phyloP scores from a whole-genome alignment of 2,888 invertebrate genomes.

The Syritta pipiens region DNA sequence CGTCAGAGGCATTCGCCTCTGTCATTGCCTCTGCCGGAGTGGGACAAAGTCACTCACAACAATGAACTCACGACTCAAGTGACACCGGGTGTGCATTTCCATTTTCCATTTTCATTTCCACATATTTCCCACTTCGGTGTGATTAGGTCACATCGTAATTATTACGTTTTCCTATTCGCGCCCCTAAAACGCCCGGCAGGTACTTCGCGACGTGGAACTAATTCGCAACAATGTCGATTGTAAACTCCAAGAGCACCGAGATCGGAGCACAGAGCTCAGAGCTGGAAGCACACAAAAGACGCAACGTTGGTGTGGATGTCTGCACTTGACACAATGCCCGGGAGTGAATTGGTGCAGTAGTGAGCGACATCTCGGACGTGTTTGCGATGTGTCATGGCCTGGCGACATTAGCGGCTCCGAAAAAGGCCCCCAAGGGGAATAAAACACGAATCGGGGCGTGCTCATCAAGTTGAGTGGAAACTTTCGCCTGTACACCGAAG shows the following conservation, averaged over 20 bases:
- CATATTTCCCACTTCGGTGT: constrained; percentile 30
- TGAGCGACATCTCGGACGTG: no score
- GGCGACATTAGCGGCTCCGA: no score
- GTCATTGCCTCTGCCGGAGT: constrained; percentile 20
- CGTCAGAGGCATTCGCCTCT: not conserved
- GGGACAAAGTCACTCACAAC: constrained; percentile 51
- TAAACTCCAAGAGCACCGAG: not conserved
- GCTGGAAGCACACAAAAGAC: constrained; percentile 41
- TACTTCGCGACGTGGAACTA: not conserved
- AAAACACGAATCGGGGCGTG: no score
- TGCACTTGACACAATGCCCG: constrained; percentile 64
- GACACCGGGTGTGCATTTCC: constrained; percentile 1
- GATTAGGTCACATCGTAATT: constrained; percentile 59
- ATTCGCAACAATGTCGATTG: constrained; percentile 36
- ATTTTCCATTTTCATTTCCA: constrained; percentile 24
- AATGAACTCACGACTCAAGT: constrained; percentile 56
- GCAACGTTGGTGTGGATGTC: constrained; percentile 29
- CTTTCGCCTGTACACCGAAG: constrained; percentile 14
- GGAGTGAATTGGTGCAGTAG: no score
- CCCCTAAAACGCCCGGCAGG: not conserved
- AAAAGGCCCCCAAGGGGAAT: no score
- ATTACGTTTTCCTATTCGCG: constrained; percentile 48
- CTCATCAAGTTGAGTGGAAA: not conserved
- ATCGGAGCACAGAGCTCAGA: not conserved
- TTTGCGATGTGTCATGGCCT: no score